phyloP scores from a whole-genome alignment of 2,113 vertebrate species.

The Heterocephalus glaber region DNA sequence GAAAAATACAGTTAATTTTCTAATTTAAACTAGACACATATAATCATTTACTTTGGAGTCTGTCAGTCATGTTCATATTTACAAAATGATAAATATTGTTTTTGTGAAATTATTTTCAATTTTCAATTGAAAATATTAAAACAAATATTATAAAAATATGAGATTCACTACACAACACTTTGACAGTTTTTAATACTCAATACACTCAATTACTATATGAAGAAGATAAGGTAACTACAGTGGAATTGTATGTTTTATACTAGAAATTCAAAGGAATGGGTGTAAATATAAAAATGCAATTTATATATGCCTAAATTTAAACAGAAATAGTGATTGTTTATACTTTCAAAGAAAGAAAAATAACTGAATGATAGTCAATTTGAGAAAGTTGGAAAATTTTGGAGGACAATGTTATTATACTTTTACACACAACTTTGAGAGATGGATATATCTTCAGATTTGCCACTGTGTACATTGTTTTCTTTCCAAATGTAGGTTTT shows the following conservation, averaged over 20 bases:
- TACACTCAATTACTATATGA: not conserved
- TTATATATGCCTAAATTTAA: not conserved
- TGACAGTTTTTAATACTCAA: not conserved
- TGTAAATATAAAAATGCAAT: not conserved
- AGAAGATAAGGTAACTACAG: not conserved
- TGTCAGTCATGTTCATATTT: not conserved
- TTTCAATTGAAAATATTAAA: not conserved
- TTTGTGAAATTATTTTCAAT: not conserved
- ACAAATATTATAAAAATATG: not conserved
- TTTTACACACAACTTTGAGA: not conserved
- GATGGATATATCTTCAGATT: not conserved
- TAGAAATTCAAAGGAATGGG: not conserved
- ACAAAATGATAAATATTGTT: not conserved
- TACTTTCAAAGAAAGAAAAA: not conserved
- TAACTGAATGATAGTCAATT: not conserved
- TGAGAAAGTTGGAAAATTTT: not conserved
- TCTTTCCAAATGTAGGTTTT: not conserved
- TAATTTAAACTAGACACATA: conserved; percentile 1
- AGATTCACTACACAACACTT: not conserved
- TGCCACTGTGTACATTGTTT: not conserved
- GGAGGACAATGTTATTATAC: not conserved
- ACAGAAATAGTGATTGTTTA: not conserved
- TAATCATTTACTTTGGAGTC: not conserved
- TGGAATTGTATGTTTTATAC: not conserved
- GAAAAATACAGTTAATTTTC: not conserved